Evolutionary conservation across 2,888 invertebrate genomes (phyloP).

Genomic region (Spilarctia lutea): DNA sequence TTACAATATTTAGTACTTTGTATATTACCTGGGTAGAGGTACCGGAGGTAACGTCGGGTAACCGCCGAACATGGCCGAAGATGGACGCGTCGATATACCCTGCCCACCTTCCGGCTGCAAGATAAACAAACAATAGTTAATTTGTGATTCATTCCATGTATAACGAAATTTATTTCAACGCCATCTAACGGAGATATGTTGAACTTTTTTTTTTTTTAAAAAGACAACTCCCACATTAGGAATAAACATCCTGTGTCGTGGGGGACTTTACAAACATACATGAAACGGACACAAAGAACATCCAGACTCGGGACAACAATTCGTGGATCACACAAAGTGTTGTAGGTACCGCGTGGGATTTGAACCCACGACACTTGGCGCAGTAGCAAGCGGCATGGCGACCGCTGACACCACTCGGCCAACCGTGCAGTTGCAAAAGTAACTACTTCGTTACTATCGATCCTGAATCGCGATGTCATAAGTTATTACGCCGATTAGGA

Average conservation of each 20-base stretch:
- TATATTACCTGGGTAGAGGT: constrained; percentile 89
- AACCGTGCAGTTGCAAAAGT: no score
- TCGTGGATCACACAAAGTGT: no score
- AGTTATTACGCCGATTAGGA: neutral
- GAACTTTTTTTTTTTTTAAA: no score
- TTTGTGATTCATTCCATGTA: neutral
- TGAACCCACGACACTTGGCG: no score
- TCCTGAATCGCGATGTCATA: neutral
- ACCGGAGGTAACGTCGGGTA: constrained; percentile 92
- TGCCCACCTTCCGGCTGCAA: constrained; percentile 87
- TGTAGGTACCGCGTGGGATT: no score
- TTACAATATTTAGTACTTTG: neutral
- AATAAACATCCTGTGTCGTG: no score
- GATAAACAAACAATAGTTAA: neutral
- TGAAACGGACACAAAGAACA: no score
- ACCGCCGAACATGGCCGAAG: constrained; percentile 93
- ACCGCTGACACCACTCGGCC: no score
- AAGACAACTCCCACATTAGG: no score
- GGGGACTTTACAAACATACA: no score
- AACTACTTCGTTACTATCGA: neutral
- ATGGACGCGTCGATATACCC: constrained; percentile 89
- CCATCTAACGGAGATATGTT: neutral
- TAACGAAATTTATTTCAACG: neutral
- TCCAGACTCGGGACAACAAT: no score
- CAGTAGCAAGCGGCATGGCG: no score